Base-by-base conservation (phyloP, 2,888 invertebrate genomes). In the Himalopsyche tibetana region DNA sequence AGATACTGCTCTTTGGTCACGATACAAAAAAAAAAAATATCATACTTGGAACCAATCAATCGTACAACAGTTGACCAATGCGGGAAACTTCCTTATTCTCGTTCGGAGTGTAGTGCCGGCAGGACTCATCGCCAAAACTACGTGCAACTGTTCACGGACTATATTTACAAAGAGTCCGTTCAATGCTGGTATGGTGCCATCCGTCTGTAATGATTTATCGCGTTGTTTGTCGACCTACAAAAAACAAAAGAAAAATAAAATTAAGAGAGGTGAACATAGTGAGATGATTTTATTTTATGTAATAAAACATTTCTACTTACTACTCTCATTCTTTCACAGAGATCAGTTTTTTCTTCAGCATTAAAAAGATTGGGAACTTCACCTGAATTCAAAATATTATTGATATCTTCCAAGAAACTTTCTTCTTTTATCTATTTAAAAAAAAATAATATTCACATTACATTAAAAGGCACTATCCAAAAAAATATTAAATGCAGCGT, bases 21-120 rank as follows among this genome's bases (percentile, higher is more conserved):
- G 4, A 80, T 36, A 17, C 40, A 80, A 74, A 28, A 28, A 80
- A 9, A 63, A 56, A 19, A 56, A 11, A 4, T 38, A 36, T 55
- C 79, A 80, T 88, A 94, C 95, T 93, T 97, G 98, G 91, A 98
- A 97, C 98, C 98, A 98, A 91, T 98, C 98, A 88, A 98, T 98
- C 1, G 98, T 98, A 90, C 98, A 98, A 91, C 98, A 98, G 91
- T 98, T 99, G 87, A 98, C 97, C 38, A 99, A 94, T 0, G 98
- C 96, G 0, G 98, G 98, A 91, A 98, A 99, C 91, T 98, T 98
- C 84, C 98, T 94, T 51, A 98, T 95, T 84, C 97, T 94, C 89
- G 95, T 96, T 82, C 97, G 93, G 90, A 98, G 95, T 8, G 96
- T 95, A 74, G 97, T 97, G 5, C 98, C 98, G 89, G 98, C 98